Base-by-base conservation (phyloP, 2,113 vertebrate species). In the Plecturocebus donacophilus region DNA sequence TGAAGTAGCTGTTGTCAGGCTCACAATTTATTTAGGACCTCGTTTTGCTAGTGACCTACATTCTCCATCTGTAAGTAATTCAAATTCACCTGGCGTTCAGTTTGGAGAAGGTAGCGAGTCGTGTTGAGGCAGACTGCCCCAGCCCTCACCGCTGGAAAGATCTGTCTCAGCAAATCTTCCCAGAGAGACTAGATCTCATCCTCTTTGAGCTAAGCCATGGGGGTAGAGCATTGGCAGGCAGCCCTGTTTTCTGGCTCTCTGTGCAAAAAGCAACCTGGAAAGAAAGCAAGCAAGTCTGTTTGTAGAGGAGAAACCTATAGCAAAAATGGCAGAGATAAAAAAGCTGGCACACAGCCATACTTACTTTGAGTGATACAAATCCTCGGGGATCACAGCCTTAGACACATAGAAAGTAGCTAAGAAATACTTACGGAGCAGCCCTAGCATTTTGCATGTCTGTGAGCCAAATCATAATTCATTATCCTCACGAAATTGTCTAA, bases 61-160 rank as follows among this genome's bases (percentile, higher is more conserved):
- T 87, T 84, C 87, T 38, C 56, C 85, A 96, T 81, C 87, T 94
- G 85, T 56, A 89, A 85, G 66, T 96, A 85, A 56, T 45, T 35
- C 23, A 47, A 76, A 5, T 95, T 91, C 93, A 54, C 90, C 96
- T 87, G 52, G 75, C 49, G 25, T 87, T 91, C 76, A 87, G 56
- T 96, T 86, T 40, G 75, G 23, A 95, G 70, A 94, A 73, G 42
- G 40, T 66, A 10, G 68, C 45, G 13, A 80, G 84, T 95, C 35
- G 0, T 77, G 2, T 64, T 47, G 25, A 94, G 47, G 25, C 95
- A 94, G 4, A 61, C 38, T 56, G 68, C 68, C 40, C 58, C 61
- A 52, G 71, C 49, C 23, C 64, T 49, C 45, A 1, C 9, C 42
- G 84, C 87, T 85, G 89, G 35, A 80, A 76, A 96, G 81, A 68